Base-by-base conservation (phyloP, 2,113 vertebrate species). In the Ptychochromis oligacanthus region DNA sequence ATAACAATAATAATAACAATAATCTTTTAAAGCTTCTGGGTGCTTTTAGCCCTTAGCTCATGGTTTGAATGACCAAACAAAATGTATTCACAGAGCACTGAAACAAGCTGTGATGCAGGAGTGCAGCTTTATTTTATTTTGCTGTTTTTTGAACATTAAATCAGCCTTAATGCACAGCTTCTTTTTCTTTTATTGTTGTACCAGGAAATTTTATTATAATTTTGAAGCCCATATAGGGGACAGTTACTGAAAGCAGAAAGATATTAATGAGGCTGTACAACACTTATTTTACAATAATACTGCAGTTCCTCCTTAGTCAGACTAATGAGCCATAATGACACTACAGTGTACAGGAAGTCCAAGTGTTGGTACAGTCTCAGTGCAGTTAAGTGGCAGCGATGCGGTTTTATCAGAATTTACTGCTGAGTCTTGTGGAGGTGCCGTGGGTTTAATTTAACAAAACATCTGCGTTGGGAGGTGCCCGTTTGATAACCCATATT, bases 391-490 rank as follows among this genome's bases (percentile, higher is more conserved):
- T 9, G 24, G 28, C 61, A 74, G 24, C 8, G 22, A 15, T 7
- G 8, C 4, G 40, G 13, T 59, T 52, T 64, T 36, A 15, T 6
- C 26, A 18, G 56, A 54, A 70, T 74, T 40, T 80, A 77, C 74
- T 11, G 74, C 79, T 11, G 36, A 59, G 57, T 26, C 58, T 65
- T 17, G 55, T 62, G 79, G 38, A 80, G 61, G 70, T 60, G 82
- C n/a, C 4, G 20, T 36, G 28, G 70, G 74, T 80, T 84, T 82
- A 60, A 86, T 86, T 80, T 82, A 70, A 76, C 10, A 0, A 77
- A 91, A 84, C 89, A 87, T 87, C 84, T 88, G 87, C 12, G 58
- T 18, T 57, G 84, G 79, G 87, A 76, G 75, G 77, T 7, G 52
- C 75, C 60, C 22, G 17, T 60, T 70, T 76, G 40, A 79, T 84